These are phyloP conservation scores for Megastigmus dorsalis DNA, from an alignment of 2,888 invertebrate genomes.

Conservation along the genomic window DNA sequence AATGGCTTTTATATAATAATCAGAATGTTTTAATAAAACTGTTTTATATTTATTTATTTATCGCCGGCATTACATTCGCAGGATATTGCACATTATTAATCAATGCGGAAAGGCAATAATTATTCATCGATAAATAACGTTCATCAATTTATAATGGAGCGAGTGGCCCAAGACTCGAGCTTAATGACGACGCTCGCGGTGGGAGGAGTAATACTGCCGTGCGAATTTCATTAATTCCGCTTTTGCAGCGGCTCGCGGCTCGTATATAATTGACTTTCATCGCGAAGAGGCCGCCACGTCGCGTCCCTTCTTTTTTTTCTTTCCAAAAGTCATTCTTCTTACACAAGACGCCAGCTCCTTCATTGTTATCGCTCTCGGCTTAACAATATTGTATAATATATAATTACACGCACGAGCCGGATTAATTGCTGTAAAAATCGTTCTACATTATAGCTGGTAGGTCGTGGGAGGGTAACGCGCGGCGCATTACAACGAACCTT, in stretches of 20 bases:
- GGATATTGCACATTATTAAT: neutral
- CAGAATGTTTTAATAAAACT: no score
- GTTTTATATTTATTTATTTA: neutral
- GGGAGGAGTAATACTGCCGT: neutral
- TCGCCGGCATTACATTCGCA: neutral
- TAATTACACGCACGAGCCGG: neutral
- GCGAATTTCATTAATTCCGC: conserved; percentile 13
- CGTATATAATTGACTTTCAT: conserved; percentile 14
- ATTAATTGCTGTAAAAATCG: neutral
- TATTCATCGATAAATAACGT: no score
- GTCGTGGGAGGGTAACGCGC: conserved; percentile 11
- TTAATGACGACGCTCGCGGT: neutral
- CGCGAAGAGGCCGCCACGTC: conserved; percentile 3
- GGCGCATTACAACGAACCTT: no score
- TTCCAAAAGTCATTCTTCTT: neutral
- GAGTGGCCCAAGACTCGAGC: neutral
- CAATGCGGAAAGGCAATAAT: no score
- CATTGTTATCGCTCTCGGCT: no score
- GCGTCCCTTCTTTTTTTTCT: neutral
- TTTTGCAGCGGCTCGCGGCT: conserved; percentile 8
- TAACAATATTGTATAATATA: neutral
- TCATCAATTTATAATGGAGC: no score
- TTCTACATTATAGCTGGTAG: neutral
- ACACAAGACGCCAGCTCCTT: neutral
- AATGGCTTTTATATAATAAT: no score